phyloP scores from a whole-genome alignment of 2,888 invertebrate genomes.

The Macrosiphum euphorbiae region DNA sequence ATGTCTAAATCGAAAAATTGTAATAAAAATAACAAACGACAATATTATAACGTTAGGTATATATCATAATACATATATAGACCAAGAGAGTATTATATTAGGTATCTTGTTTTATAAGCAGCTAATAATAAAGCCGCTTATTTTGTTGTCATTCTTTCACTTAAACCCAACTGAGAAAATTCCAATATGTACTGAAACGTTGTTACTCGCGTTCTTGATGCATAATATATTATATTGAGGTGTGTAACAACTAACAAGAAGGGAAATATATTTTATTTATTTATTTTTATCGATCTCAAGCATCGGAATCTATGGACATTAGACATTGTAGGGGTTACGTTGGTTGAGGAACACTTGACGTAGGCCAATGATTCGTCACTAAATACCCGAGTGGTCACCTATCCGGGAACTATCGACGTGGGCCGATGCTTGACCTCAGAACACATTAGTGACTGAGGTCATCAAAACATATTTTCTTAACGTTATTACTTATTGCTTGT shows the following conservation, averaged over 20 bases:
- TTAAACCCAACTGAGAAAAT: background rate
- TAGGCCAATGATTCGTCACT: too few species aligned
- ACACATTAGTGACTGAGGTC: too few species aligned
- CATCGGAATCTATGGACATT: too few species aligned
- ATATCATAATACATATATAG: background rate
- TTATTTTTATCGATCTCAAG: too few species aligned
- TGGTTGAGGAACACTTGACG: too few species aligned
- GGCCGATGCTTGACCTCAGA: too few species aligned
- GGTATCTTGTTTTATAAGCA: background rate
- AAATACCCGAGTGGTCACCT: too few species aligned
- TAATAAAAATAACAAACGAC: background rate
- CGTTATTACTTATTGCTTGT: background rate
- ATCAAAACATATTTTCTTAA: background rate
- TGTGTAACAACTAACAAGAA: background rate
- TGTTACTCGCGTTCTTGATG: background rate
- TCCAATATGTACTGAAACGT: background rate
- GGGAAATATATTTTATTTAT: too few species aligned
- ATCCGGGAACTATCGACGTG: too few species aligned
- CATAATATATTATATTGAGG: background rate
- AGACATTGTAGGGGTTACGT: too few species aligned
- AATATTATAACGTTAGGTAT: background rate
- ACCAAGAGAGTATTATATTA: background rate
- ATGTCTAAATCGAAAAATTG: background rate
- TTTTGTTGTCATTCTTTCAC: background rate
- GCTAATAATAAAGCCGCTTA: background rate